Evolutionary conservation across 2,113 vertebrate genomes (phyloP).

Genomic region (Sylvilagus bachmani): DNA sequence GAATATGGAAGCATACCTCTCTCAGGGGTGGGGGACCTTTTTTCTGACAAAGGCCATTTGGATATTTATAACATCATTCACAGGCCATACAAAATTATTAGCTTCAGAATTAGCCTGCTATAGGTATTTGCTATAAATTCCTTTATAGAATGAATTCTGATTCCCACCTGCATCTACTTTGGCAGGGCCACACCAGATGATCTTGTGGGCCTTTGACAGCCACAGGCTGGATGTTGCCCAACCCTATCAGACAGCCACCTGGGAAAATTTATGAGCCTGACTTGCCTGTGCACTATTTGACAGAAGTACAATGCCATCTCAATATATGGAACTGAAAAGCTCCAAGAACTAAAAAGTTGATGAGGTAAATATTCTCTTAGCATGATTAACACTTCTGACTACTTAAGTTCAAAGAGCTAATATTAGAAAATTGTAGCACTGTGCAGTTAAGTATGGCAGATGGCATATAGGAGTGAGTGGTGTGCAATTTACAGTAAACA

Average conservation of each 20-base stretch:
- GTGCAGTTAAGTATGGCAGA: conserved; percentile 90
- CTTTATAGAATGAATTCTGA: too few relatives aligned
- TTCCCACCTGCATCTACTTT: too few relatives aligned
- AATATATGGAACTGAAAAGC: conserved; percentile 70
- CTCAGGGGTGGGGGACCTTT: too few relatives aligned
- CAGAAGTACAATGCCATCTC: conserved; percentile 60
- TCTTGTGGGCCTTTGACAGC: too few relatives aligned
- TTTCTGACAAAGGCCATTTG: too few relatives aligned
- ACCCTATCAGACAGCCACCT: conserved; percentile 31
- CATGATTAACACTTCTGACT: conserved; percentile 73
- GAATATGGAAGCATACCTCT: neutral
- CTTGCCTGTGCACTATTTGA: conserved; percentile 24
- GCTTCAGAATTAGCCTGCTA: too few relatives aligned
- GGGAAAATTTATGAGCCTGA: conserved; percentile 37
- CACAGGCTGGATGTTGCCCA: neutral
- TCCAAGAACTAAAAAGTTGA: conserved; percentile 53
- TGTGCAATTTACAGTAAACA: conserved; percentile 96
- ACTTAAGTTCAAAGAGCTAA: conserved; percentile 86
- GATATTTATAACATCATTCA: too few relatives aligned
- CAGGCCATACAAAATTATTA: too few relatives aligned
- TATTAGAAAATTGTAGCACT: conserved; percentile 88
- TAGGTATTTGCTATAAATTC: too few relatives aligned
- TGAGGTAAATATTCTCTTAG: conserved; percentile 63
- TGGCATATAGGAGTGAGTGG: conserved; percentile 92
- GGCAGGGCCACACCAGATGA: too few relatives aligned